phyloP scores from a whole-genome alignment of 2,113 vertebrate species.

The Symphodus melops region DNA sequence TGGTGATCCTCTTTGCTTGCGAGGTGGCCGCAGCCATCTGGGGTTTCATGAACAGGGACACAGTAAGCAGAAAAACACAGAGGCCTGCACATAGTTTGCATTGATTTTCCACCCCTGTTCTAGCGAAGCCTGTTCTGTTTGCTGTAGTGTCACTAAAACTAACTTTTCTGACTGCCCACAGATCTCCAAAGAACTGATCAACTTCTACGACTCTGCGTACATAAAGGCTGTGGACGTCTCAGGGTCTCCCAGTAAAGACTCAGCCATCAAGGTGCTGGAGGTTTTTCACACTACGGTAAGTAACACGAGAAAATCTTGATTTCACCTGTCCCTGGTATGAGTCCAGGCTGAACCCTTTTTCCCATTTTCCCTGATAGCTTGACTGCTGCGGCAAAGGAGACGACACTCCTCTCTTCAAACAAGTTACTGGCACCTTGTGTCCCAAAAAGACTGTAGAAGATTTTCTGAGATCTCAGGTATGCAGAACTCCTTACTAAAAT shows the following conservation, averaged over 20 bases:
- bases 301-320: background rate
- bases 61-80: constrained; percentile 79
- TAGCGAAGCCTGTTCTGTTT: background rate
- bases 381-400: constrained; percentile 86
- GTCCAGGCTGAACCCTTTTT: background rate
- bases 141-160: constrained; percentile 1
- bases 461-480: constrained; percentile 58
- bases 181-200: constrained; percentile 94
- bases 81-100: background rate
- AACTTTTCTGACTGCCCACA: constrained; percentile 59
- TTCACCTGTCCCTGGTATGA: background rate
- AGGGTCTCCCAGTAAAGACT: constrained; percentile 55
- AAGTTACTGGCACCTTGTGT: constrained; percentile 66
- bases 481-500: background rate
- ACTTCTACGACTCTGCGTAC: constrained; percentile 93
- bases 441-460: constrained; percentile 54
- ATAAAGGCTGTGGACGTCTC: constrained; percentile 74
- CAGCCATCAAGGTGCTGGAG: constrained; percentile 87
- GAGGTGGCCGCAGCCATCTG: constrained; percentile 98
- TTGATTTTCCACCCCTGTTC: constrained; percentile 25
- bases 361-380: constrained; percentile 50
- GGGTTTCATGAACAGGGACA: constrained; percentile 96
- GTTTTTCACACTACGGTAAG: constrained; percentile 86
- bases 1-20: constrained; percentile 97
- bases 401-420: constrained; percentile 43